Evolutionary conservation across 2,113 vertebrate genomes (phyloP).

Genomic region (Daphoenositta chrysoptera): DNA sequence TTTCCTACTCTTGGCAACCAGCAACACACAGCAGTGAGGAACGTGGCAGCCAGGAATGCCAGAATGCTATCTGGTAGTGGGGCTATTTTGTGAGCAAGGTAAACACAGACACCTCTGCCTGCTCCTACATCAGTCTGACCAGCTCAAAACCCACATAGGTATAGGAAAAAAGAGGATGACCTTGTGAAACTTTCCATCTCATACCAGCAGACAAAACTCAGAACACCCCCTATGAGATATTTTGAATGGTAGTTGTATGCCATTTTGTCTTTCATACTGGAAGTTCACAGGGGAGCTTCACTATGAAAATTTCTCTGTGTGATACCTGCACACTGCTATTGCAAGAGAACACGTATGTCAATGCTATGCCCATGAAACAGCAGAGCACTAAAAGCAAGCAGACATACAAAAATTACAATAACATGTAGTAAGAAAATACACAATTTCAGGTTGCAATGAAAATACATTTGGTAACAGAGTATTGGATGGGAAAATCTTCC

Average conservation of each 20-base stretch:
- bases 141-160: neutral
- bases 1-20: neutral
- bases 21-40: neutral
- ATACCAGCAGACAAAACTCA: accelerated
- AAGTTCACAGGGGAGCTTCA: neutral
- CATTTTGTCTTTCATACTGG: neutral
- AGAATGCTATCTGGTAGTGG: neutral
- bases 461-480: neutral
- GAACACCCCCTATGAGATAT: neutral
- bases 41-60: neutral
- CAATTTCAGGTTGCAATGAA: neutral
- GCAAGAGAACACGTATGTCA: accelerated
- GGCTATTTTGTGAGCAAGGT: neutral
- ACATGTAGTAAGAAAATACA: neutral
- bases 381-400: neutral
- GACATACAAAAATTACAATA: neutral
- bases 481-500: neutral
- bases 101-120: neutral
- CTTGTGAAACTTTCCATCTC: neutral
- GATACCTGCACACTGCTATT: neutral
- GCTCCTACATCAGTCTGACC: neutral
- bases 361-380: accelerated
- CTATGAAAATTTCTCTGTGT: neutral
- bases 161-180: accelerated
- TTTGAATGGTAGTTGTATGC: neutral